Conservation (phyloP, 2,797 vertebrate species). For the Varecia variegata region DNA sequence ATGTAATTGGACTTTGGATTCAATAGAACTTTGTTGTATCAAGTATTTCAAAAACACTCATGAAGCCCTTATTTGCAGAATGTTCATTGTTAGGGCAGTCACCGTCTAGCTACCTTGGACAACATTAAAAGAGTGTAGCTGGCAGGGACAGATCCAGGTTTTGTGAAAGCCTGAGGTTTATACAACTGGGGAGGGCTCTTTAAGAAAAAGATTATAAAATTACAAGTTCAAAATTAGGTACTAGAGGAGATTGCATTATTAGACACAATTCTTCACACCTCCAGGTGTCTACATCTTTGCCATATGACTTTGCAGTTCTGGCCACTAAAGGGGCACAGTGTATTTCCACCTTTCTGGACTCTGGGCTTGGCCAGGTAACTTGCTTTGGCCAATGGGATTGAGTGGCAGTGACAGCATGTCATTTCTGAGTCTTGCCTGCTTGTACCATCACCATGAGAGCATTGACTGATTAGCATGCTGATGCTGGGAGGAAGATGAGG, state of each 20-base stretch:
- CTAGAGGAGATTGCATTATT: background rate
- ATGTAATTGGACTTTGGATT: background rate
- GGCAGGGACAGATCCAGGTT: background rate
- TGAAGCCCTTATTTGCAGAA: background rate
- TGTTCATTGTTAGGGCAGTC: background rate
- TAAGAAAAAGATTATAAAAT: background rate
- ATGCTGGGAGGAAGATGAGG: background rate
- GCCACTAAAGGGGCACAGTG: background rate
- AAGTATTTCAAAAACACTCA: background rate
- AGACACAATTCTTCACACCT: background rate
- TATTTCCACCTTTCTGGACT: background rate
- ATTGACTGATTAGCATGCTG: background rate
- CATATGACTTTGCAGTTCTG: background rate
- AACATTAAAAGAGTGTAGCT: background rate
- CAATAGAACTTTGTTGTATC: background rate
- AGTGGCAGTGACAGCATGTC: background rate
- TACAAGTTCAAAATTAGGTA: background rate
- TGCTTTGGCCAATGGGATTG: background rate
- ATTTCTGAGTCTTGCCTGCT: background rate
- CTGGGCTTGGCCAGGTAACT: background rate
- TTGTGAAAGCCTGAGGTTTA: background rate
- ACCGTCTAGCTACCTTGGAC: background rate
- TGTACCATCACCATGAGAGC: background rate
- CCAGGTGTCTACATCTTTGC: background rate
- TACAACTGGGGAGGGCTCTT: background rate